Base-by-base conservation (phyloP, 2,797 vertebrate genomes). In the Megaceryle alcyon region DNA sequence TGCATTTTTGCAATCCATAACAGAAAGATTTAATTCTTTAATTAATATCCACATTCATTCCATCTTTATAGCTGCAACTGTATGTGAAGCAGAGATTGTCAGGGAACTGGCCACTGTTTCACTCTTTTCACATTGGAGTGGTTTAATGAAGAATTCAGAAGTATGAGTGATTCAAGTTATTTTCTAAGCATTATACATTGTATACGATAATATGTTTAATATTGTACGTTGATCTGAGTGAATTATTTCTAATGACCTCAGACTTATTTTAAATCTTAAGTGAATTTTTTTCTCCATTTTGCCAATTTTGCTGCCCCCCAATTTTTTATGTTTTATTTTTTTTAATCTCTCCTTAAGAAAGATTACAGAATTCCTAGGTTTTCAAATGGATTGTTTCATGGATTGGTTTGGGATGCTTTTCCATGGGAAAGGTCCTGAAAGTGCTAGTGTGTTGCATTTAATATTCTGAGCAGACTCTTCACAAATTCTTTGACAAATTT, bases 391-490 rank as follows among this genome's bases (percentile, higher is more conserved):
- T 78, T 44, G 3, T 81, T 88, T 86, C 0, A 0, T 48, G 23
- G 15, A 10, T 44, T 61, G 25, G 10, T 6, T 53, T 33, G 44
- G 37, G 41, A 53, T 1, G 1, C 53, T 90, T 64, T 86, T 78
- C n/a, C 9, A 7, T 29, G 6, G 35, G 28, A 90, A 75, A 19
- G 56, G 39, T 73, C 53, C 25, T 63, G 12, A 11, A 6, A 78
- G 41, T 78, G n/a, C 37, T 68, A 49, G 23, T 7, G 37, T 37
- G 31, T 33, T 86, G 29, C 31, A 59, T 83, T 91, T 90, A 76
- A 25, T 86, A 76, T 76, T 65, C 80, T 79, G 76, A 94, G 22
- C 54, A 92, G 66, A 43, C 33, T 94, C 33, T 82, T 79, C 39
- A 53, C 33, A 88, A 78, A 60, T 57, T 94, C 31, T 77, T 77